Conservation (phyloP, 2,797 vertebrate genomes). For the Cichlasoma orientale region DNA sequence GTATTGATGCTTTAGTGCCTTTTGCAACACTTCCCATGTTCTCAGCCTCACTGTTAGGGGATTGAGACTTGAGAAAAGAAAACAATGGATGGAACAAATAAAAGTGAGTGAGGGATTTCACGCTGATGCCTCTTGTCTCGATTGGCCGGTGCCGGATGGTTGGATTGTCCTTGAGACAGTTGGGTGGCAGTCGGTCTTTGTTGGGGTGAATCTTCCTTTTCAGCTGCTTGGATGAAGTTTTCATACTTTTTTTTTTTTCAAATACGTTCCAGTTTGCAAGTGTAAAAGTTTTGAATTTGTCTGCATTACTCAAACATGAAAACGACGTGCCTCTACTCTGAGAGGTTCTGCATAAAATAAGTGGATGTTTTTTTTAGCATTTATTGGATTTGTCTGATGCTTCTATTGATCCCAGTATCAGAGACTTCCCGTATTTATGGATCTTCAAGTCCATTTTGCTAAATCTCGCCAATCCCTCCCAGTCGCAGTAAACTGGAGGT, state of each 20-base stretch:
- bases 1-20: constrained; percentile 3
- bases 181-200: not conserved
- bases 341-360: not conserved
- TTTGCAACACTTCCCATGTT: constrained; percentile 2
- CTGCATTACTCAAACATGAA: not conserved
- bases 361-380: not conserved
- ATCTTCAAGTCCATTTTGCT: constrained; percentile 26
- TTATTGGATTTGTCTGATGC: constrained; percentile 5
- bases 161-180: constrained; percentile 43
- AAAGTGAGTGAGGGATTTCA: constrained; percentile 30
- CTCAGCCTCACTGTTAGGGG: constrained; percentile 2
- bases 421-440: constrained; percentile 9
- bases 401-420: constrained; percentile 22
- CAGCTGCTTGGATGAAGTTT: not conserved
- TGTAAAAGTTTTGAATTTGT: not conserved
- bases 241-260: not conserved
- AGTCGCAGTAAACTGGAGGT: constrained; percentile 24
- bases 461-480: constrained; percentile 30
- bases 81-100: constrained; percentile 21
- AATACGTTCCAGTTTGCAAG: not conserved
- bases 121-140: constrained; percentile 24
- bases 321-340: not conserved
- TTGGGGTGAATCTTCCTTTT: not conserved
- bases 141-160: constrained; percentile 43
- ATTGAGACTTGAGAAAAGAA: not conserved